Evolutionary conservation across 2,888 invertebrate species (phyloP).

Genomic region (Balanococcus diminutus): DNA sequence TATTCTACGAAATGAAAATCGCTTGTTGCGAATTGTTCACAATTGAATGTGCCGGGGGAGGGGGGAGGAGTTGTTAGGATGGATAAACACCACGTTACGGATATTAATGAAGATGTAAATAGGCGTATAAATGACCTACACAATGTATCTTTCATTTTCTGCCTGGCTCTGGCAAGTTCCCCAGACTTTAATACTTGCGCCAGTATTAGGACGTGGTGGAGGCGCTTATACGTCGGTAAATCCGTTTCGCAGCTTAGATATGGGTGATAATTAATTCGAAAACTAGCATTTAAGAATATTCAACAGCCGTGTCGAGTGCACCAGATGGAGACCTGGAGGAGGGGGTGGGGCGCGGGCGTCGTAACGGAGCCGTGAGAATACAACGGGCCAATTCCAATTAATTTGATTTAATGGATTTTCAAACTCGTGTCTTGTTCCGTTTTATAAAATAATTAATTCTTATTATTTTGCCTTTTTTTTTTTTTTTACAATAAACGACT

Average conservation of each 20-base stretch:
- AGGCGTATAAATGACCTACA: conserved; percentile 19
- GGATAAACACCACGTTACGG: background rate
- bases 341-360: background rate
- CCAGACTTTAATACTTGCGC: background rate
- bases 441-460: conserved; percentile 1
- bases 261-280: conserved; percentile 35
- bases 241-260: background rate
- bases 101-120: conserved; percentile 29
- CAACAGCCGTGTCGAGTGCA: background rate
- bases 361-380: background rate
- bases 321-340: background rate
- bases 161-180: background rate
- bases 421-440: conserved; percentile 3
- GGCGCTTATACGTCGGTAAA: too few species aligned
- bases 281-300: background rate
- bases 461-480: background rate
- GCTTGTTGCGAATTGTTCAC: background rate
- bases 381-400: background rate
- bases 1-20: background rate
- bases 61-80: background rate
- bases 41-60: background rate
- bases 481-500: background rate
- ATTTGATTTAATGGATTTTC: conserved; percentile 13
- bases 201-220: too few species aligned
- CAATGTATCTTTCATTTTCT: background rate